Percentiles rank a stretch among this genome's conserved stretches.
These are phyloP conservation scores for Drosophila pseudotalamancana DNA, from an alignment of 2,888 invertebrate species.

Conservation along the genomic window DNA sequence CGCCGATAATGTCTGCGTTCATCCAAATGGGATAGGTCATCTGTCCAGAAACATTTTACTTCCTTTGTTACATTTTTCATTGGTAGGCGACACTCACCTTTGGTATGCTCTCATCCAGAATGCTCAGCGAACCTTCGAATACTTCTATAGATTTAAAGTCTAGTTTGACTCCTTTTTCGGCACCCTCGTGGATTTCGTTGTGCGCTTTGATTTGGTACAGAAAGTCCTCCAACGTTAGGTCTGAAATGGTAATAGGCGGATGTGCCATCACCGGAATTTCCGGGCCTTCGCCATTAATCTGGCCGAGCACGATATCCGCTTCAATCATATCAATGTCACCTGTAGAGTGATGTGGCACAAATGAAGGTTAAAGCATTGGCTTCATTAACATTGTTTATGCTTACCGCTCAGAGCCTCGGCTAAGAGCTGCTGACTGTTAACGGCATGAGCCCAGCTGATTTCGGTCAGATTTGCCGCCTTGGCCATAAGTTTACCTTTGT, in stretches of 20 bases:
- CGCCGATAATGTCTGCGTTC: constrained; percentile 92
- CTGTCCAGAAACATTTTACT: constrained; percentile 82
- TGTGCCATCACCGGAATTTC: constrained; percentile 93
- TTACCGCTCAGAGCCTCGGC: constrained; percentile 87
- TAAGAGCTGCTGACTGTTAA: constrained; percentile 89
- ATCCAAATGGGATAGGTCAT: constrained; percentile 91
- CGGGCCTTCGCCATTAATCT: constrained; percentile 84
- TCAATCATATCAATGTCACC: constrained; percentile 92
- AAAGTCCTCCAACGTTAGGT: constrained; percentile 91
- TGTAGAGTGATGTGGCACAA: constrained; percentile 20
- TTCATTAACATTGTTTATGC: too few relatives aligned
- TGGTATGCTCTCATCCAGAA: constrained; percentile 83
- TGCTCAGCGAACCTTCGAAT: constrained; percentile 86
- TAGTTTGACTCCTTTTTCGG: constrained; percentile 91
- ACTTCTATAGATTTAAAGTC: constrained; percentile 94
- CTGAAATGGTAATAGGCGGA: constrained; percentile 89
- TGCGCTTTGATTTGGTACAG: constrained; percentile 86
- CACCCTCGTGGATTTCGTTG: constrained; percentile 83
- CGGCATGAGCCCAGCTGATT: constrained; percentile 94
- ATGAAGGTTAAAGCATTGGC: too few relatives aligned
- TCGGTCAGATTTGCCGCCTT: constrained; percentile 87
- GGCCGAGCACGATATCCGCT: constrained; percentile 92
- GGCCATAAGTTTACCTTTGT: constrained; percentile 32
- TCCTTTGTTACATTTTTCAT: too few relatives aligned
- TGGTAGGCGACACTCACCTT: constrained; percentile 76